Conservation (phyloP, 92 coral and sea anemone species). For the Epizoanthus ramosus region DNA sequence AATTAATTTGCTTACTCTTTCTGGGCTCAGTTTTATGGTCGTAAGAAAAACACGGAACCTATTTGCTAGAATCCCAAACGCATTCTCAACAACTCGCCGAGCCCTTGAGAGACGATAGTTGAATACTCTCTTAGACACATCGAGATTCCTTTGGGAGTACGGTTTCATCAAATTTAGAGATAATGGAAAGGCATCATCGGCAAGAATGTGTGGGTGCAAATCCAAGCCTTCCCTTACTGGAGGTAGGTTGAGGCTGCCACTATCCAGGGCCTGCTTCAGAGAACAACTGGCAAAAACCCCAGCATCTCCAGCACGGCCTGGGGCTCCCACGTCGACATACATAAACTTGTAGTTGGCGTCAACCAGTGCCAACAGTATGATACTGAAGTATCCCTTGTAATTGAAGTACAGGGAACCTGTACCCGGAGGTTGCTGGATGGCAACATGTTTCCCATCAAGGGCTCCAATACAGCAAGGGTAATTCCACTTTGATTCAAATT, state of each 20-base stretch:
- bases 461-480: no score
- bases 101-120: slow-evolving; percentile 40
- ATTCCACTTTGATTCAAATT: no score
- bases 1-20: slow-evolving; percentile 17
- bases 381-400: no score
- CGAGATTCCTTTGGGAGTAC: slow-evolving; percentile 26
- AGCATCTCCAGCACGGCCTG: slow-evolving; percentile 11
- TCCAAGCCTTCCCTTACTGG: not conserved
- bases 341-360: not conserved
- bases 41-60: slow-evolving; percentile 37
- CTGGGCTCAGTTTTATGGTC: slow-evolving; percentile 8
- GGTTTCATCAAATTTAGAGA: slow-evolving; percentile 37
- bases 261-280: not conserved
- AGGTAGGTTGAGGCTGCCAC: not conserved
- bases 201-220: slow-evolving; percentile 20
- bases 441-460: no score
- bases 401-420: no score
- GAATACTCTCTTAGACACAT: slow-evolving; percentile 24
- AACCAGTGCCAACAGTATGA: not conserved
- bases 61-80: slow-evolving; percentile 23
- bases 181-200: slow-evolving; percentile 39
- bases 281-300: not conserved
- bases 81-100: slow-evolving; percentile 36
- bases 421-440: no score
- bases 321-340: slow-evolving; percentile 2